Evolutionary conservation across 2,797 vertebrate genomes (phyloP), one percentile per base, ranked within the genome.

Genomic region (Gallinago nigripennis): DNA sequence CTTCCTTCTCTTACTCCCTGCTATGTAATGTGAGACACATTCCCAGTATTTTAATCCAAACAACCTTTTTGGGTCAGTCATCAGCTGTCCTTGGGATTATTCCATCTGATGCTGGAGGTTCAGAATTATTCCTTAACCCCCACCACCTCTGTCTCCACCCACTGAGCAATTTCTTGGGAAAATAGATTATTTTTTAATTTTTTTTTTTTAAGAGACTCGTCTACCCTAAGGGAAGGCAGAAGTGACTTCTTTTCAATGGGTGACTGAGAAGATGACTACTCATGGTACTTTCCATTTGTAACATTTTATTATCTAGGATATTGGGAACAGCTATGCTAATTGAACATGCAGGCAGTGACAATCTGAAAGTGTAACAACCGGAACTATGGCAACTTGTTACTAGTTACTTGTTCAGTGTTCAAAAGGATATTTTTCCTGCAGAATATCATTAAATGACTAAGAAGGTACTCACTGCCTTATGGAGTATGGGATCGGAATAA

Each of bases 361-460:
- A 90, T 58, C 77, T 84, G 73, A 88, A 86, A 96, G 81, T 41
- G 45, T 48, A 85, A 51, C 35, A 79, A 80, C 88, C 2, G 8
- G 65, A 96, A 94, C 76, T 73, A 57, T 33, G 46, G 64, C 86
- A 71, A 95, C 85, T 79, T 78, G 82, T 71, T 73, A 89, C 72
- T 92, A 82, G 82, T 85, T 86, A 82, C 81, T 72, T 88, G 76
- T 82, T 95, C 87, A 69, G 80, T 43, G 69, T 75, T 94, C 75
- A 94, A 96, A 95, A 93, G 68, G 75, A 2, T 56, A 53, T 50
- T 73, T 86, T 51, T 87, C 78, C 90, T 86, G 28, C 56, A 90
- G 73, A 97, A 86, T 27, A 63, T 80, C 76, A 86, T 72, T 91
- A 39, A 93, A 90, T 96, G 92, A 95, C 86, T 94, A 96, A 93